These are phyloP conservation scores for Ammospiza nelsoni DNA, from an alignment of 2,113 vertebrate genomes.

Conservation along the genomic window DNA sequence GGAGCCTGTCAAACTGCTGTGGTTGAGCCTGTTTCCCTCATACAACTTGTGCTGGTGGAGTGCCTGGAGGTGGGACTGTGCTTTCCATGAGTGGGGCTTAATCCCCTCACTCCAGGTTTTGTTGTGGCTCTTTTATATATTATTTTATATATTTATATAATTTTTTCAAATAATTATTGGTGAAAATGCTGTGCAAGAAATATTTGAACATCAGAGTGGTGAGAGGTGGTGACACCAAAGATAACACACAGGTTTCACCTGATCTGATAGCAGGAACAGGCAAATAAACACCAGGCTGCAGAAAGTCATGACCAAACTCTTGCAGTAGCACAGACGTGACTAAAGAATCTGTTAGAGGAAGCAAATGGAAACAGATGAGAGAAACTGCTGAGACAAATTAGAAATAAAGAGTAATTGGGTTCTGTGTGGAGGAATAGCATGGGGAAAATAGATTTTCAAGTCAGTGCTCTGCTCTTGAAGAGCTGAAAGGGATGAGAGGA, in stretches of 20 bases:
- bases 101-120: background rate
- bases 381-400: background rate
- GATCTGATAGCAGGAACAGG: background rate
- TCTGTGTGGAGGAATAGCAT: background rate
- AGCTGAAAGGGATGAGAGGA: background rate
- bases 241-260: background rate
- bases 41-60: background rate
- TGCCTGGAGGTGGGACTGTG: background rate
- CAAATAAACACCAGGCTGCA: background rate
- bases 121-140: background rate
- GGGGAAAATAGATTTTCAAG: background rate
- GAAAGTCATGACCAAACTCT: background rate
- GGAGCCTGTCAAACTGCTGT: constrained; percentile 3
- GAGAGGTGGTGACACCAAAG: background rate
- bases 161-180: background rate
- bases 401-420: background rate
- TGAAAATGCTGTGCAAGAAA: background rate
- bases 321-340: background rate
- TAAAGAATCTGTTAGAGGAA: background rate
- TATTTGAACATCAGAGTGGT: background rate
- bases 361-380: constrained; percentile 4
- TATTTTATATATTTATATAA: background rate
- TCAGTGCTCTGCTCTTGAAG: background rate
- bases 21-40: background rate
- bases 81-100: background rate